Percentiles rank a stretch among this genome's conserved stretches.
These are phyloP conservation scores for Poecilia wingei DNA, from an alignment of 2,797 vertebrate genomes.

Conservation along the genomic window DNA sequence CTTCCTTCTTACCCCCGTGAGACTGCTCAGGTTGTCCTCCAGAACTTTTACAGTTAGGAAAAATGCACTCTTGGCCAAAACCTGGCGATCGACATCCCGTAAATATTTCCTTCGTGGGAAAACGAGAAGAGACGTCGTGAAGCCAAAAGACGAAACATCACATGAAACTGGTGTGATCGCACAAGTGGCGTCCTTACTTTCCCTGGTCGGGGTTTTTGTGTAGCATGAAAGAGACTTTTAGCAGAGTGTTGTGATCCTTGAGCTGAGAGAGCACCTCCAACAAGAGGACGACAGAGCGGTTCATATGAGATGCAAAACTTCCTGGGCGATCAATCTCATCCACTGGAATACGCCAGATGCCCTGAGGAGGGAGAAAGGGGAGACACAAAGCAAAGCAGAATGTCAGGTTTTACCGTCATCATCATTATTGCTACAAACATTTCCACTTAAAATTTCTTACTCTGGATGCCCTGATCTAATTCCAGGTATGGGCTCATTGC, in stretches of 20 bases:
- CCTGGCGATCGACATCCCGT: slow-evolving; percentile 98
- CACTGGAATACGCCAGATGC: slow-evolving; percentile 99
- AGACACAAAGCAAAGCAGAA: not conserved
- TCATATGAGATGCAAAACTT: slow-evolving; percentile 99
- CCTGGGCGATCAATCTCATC: slow-evolving; percentile 99
- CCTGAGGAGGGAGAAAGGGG: slow-evolving; percentile 74
- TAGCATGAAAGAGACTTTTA: slow-evolving; percentile 97
- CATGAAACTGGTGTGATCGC: not conserved
- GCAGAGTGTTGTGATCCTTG: slow-evolving; percentile 92
- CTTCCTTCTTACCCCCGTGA: slow-evolving; percentile 85
- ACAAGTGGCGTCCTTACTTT: slow-evolving; percentile 86
- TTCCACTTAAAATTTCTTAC: not conserved
- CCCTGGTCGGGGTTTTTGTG: slow-evolving; percentile 99
- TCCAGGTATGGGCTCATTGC: not conserved
- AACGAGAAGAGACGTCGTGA: slow-evolving; percentile 24
- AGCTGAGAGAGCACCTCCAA: slow-evolving; percentile 93
- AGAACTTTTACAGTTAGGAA: slow-evolving; percentile 96
- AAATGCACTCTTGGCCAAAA: slow-evolving; percentile 95
- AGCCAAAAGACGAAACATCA: slow-evolving; percentile 32
- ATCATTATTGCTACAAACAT: not conserved
- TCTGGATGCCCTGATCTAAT: not conserved
- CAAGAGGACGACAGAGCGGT: slow-evolving; percentile 95
- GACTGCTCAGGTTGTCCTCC: slow-evolving; percentile 94
- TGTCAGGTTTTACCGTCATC: not conserved
- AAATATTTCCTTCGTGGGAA: slow-evolving; percentile 89